Conservation (phyloP, 2,888 invertebrate species). For the Hirtodrosophila alboralis region DNA sequence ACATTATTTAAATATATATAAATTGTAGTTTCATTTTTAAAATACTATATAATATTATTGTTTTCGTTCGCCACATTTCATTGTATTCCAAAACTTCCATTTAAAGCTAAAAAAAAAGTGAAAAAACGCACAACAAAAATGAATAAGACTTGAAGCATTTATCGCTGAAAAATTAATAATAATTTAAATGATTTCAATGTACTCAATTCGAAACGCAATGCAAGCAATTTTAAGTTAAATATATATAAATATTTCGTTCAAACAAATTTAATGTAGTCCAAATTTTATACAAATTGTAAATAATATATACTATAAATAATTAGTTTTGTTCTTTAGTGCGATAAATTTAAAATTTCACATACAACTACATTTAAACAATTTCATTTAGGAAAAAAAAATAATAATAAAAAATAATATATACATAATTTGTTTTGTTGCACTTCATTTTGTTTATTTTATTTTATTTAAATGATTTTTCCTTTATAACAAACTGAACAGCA, state of each 20-base stretch:
- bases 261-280: slow-evolving; percentile 47
- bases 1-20: slow-evolving; percentile 7
- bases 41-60: too few relatives aligned
- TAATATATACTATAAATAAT: slow-evolving; percentile 46
- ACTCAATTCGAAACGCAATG: slow-evolving; percentile 60
- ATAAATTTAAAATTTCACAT: slow-evolving; percentile 22
- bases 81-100: slow-evolving; percentile 36
- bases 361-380: slow-evolving; percentile 16
- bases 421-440: slow-evolving; percentile 20
- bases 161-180: slow-evolving; percentile 54
- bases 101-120: slow-evolving; percentile 2
- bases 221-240: slow-evolving; percentile 33
- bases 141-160: slow-evolving; percentile 76
- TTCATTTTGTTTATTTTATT: slow-evolving; percentile 7
- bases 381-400: slow-evolving; percentile 21
- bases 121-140: slow-evolving; percentile 33
- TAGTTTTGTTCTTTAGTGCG: slow-evolving; percentile 34
- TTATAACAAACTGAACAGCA: neutral
- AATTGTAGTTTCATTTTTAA: slow-evolving; percentile 9
- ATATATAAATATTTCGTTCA: slow-evolving; percentile 19
- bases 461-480: neutral
- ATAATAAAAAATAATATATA: slow-evolving; percentile 37
- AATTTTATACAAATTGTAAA: slow-evolving; percentile 45
- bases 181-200: slow-evolving; percentile 38
- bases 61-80: slow-evolving; percentile 1